Evolutionary conservation across 2,888 invertebrate genomes (phyloP).

Genomic region (Imbricaverruca yamaguchii): DNA sequence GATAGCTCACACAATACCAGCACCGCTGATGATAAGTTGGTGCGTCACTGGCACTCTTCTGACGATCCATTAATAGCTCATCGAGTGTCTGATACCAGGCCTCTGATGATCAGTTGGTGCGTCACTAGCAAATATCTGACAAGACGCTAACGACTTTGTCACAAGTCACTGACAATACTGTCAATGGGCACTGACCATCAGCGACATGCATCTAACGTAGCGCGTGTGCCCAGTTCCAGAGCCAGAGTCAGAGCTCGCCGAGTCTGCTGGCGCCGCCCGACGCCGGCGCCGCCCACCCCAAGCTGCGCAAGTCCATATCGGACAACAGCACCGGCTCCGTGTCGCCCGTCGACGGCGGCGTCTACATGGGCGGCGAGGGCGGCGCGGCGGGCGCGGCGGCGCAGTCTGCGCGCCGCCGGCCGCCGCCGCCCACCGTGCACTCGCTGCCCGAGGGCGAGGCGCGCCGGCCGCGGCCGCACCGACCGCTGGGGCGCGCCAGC

Average conservation of each 20-base stretch:
- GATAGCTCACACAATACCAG: too few relatives aligned
- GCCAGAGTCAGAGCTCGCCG: conserved; percentile 19
- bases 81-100: too few relatives aligned
- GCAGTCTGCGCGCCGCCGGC: neutral
- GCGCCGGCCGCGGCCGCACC: conserved; percentile 25
- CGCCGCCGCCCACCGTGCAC: conserved; percentile 7
- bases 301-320: conserved; percentile 32
- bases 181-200: too few relatives aligned
- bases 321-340: conserved; percentile 24
- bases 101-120: too few relatives aligned
- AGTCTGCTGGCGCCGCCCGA: conserved; percentile 12
- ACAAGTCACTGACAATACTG: too few relatives aligned
- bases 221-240: neutral
- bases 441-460: conserved; percentile 24
- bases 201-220: too few relatives aligned
- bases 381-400: neutral
- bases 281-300: conserved; percentile 30
- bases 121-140: too few relatives aligned
- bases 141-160: too few relatives aligned
- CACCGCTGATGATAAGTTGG: too few relatives aligned
- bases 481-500: conserved; percentile 33
- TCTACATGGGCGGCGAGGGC: neutral
- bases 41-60: too few relatives aligned
- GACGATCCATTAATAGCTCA: too few relatives aligned
- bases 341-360: conserved; percentile 15